Base-by-base conservation (phyloP, 2,888 invertebrate species). In the Lutraria lutraria region DNA sequence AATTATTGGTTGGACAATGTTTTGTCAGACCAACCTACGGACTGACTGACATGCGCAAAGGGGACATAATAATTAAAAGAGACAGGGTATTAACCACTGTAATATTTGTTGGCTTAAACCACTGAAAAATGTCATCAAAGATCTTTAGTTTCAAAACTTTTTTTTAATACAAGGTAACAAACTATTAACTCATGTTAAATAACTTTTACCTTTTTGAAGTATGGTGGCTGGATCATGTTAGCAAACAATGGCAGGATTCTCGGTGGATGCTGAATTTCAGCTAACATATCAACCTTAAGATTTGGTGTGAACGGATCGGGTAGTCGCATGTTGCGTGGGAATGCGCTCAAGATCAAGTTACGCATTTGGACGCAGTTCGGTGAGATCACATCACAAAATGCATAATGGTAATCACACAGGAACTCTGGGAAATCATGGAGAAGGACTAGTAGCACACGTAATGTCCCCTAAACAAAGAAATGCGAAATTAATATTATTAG, bases 401-500 rank as follows among this genome's bases (percentile, higher is more conserved):
- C 98, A 96, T 99, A 99, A 97, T 99, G 99, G 97, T 99, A 99
- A 96, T 99, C 99, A 97, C 99, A 99, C 84, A 99, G 97, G 97
- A 99, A 99, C 97, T 99, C 99, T 0, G 99, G 99, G 97, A 99
- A 99, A 96, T 99, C 99, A 96, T 99, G 99, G 19, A 99, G 97
- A 54, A 99, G 97, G 0, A 99, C 99, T 68, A 99, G 97, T 84
- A 99, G 97, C 15, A 99, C 99, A 92, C 99, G 98, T 81, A 99
- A 97, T 0, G 99, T 99, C 63, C 97, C 97, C 97, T 97, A 95
- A 12, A 94, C 94, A 81, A 16, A 31, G 15, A 76, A 34, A 76
- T 15, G 3, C 10, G 4, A 21, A 63, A 63, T 25, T 56, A 6
- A 12, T 6, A 12, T 12, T 19, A 56, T 19, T 56, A 56, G 3